Conservation (phyloP, 2,888 invertebrate species). For the Drosophila tanythrix region DNA sequence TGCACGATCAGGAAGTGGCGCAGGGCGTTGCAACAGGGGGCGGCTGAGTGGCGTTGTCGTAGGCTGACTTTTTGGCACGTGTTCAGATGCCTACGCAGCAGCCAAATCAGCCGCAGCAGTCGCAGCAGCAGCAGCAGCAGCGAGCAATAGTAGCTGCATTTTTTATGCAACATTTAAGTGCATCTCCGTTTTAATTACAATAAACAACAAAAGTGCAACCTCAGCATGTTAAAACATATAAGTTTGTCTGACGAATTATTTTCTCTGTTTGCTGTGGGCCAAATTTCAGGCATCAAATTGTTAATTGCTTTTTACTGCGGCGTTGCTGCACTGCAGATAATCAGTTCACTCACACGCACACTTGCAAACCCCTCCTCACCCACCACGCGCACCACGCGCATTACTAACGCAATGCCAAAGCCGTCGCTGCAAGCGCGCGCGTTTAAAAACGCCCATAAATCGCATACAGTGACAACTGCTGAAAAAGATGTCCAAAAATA, state of each 20-base stretch:
- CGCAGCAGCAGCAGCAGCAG: constrained; percentile 8
- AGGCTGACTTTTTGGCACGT: constrained; percentile 71
- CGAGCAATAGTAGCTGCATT: constrained; percentile 45
- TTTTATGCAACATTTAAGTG: constrained; percentile 77
- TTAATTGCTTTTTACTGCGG: constrained; percentile 70
- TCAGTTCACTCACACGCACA: constrained; percentile 25
- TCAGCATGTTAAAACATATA: constrained; percentile 44
- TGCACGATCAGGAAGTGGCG: constrained; percentile 49
- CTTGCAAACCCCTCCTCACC: neutral
- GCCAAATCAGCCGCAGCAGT: constrained; percentile 24
- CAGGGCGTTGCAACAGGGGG: constrained; percentile 49
- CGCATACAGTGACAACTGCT: constrained; percentile 43
- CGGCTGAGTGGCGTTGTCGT: constrained; percentile 71
- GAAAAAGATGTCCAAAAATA: constrained; percentile 8
- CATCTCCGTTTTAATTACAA: constrained; percentile 70
- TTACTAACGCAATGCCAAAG: constrained; percentile 43
- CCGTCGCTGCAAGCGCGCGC: constrained; percentile 40
- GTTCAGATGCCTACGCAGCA: constrained; percentile 67
- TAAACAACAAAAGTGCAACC: constrained; percentile 69
- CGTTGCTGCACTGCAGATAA: constrained; percentile 40
- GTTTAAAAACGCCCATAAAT: constrained; percentile 57
- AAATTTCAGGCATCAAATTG: constrained; percentile 70
- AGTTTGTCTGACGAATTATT: constrained; percentile 16
- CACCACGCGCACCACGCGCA: neutral
- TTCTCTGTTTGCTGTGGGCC: constrained; percentile 36